Percentiles rank a stretch among this genome's conserved stretches.
These are phyloP conservation scores for Deroplatys truncata DNA, from an alignment of 2,888 invertebrate genomes.

Conservation along the genomic window DNA sequence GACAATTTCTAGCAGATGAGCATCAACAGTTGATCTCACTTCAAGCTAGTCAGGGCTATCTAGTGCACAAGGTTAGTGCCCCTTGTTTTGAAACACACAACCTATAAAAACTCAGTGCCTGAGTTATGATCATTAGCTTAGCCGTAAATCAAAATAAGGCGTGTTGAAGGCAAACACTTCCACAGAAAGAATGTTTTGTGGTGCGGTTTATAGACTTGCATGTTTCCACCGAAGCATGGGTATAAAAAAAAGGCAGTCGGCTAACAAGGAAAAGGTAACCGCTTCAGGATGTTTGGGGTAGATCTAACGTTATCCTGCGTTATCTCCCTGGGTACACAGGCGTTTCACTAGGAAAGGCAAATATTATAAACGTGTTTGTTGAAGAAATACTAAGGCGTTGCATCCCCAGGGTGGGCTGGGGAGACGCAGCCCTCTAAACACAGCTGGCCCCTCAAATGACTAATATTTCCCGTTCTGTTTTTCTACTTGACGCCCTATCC, in stretches of 20 bases:
- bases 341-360: neutral
- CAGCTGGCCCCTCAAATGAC: neutral
- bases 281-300: neutral
- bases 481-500: neutral
- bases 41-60: neutral
- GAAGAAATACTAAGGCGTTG: neutral
- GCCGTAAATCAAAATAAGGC: neutral
- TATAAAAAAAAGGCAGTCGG: neutral
- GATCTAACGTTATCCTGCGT: neutral
- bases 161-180: neutral
- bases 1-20: neutral
- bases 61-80: neutral
- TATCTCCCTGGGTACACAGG: neutral
- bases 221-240: neutral
- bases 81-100: neutral
- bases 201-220: neutral
- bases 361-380: neutral
- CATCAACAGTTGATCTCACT: neutral
- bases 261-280: neutral
- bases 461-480: neutral
- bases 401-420: neutral
- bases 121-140: neutral
- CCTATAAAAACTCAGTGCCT: neutral
- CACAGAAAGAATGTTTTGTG: neutral
- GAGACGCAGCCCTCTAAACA: neutral